Conservation (phyloP, 2,888 invertebrate species). For the Cosmia pyralina region DNA sequence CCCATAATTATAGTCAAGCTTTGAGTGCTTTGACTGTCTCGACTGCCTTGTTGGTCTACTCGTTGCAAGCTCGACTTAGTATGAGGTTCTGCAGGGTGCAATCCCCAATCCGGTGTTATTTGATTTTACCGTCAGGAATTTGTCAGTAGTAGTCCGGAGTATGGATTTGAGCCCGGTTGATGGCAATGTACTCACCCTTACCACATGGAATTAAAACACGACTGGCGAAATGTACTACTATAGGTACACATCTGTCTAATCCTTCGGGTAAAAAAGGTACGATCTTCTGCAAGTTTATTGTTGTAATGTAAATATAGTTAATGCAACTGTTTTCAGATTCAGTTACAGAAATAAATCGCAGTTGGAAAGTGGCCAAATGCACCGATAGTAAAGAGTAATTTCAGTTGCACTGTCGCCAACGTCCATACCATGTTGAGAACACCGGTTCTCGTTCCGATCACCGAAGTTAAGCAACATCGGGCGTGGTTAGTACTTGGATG, state of each 20-base stretch:
- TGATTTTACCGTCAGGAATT: neutral
- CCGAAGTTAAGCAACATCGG: slow-evolving; percentile 86
- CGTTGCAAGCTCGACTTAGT: neutral
- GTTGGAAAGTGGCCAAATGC: slow-evolving; percentile 12
- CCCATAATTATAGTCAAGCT: neutral
- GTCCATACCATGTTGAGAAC: slow-evolving; percentile 26
- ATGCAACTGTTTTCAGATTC: neutral
- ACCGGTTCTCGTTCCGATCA: slow-evolving; percentile 77
- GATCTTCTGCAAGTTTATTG: neutral
- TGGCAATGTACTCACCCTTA: neutral
- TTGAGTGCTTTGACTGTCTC: neutral
- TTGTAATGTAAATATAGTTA: neutral
- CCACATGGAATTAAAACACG: neutral
- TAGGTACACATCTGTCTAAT: neutral
- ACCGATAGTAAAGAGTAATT: slow-evolving; percentile 6
- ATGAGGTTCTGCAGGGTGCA: no score
- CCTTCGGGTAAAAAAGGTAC: neutral
- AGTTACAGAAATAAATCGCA: neutral
- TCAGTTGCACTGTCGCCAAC: slow-evolving; percentile 19
- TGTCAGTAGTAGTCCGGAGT: neutral
- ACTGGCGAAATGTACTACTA: neutral
- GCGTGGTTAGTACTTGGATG: slow-evolving; percentile 88
- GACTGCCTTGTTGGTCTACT: neutral
- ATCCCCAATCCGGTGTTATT: neutral
- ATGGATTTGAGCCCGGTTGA: neutral